Conservation (phyloP, 2,797 vertebrate species). For the Onychomys arenicola region DNA sequence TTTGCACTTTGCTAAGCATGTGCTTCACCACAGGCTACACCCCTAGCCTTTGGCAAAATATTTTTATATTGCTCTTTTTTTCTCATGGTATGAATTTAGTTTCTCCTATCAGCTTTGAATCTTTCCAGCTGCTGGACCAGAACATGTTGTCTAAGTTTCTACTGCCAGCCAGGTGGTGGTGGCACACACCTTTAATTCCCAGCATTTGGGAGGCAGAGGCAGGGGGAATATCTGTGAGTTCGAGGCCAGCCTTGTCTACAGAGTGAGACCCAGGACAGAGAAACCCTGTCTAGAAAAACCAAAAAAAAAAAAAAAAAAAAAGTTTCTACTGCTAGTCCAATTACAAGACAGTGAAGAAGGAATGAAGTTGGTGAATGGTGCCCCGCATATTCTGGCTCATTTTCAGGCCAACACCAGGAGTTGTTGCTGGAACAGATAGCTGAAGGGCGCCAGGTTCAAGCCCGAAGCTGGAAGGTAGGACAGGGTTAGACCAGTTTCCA, state of each 20-base stretch:
- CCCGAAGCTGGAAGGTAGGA: conserved; percentile 71
- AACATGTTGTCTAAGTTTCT: not conserved
- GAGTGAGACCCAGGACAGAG: too few relatives aligned
- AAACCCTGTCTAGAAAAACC: too few relatives aligned
- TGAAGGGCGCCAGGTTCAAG: conserved; percentile 18
- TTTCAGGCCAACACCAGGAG: conserved; percentile 71
- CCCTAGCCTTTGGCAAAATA: not conserved
- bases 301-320: too few relatives aligned
- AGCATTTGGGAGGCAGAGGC: too few relatives aligned
- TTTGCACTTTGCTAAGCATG: not conserved
- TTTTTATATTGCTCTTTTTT: conserved; percentile 36
- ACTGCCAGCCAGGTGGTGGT: too few relatives aligned
- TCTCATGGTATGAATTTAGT: conserved; percentile 23
- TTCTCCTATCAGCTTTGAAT: conserved; percentile 42
- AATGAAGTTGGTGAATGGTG: conserved; percentile 32
- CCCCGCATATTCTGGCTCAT: conserved; percentile 65
- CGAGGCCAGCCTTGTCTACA: too few relatives aligned
- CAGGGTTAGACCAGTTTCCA: not conserved
- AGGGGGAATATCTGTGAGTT: too few relatives aligned
- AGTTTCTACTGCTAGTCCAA: conserved; percentile 1
- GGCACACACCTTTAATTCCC: too few relatives aligned
- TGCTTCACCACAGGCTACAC: not conserved
- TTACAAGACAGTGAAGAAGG: conserved; percentile 10
- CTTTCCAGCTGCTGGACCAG: not conserved
- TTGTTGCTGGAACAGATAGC: conserved; percentile 72